Evolutionary conservation across 2,888 invertebrate genomes (phyloP), one percentile per base, ranked within the genome.

Genomic region (Chloroclysta siterata): DNA sequence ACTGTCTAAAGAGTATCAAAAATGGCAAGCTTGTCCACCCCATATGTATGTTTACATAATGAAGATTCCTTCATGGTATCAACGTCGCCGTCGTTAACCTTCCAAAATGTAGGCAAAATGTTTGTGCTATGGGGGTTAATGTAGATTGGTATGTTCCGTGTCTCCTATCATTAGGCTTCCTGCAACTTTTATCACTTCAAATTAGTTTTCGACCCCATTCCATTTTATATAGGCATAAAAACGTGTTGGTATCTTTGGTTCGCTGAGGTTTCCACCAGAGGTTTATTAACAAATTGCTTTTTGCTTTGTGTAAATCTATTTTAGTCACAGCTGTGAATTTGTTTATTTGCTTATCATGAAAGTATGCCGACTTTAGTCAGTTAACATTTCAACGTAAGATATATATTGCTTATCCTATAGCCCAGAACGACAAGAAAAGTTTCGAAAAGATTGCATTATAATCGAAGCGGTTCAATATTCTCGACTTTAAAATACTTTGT

Each of bases 161-260:
- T 75, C 78, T 72, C 67, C 65, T 68, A 74, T 79, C 82, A 79
- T 85, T 84, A 87, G 72, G 68, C 70, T 71, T 69, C 70, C 65
- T 80, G 77, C 76, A 82, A 81, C 77, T 86, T 85, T 85, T 85
- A 85, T 85, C 81, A 83, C 78, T 77, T 76, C 67, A 71, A 76
- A 74, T 81, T 75, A 79, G 66, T 75, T 75, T 74, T 72, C 75
- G 71, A 74, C 77, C 77, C 73, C 69, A 72, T 79, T 78, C 68
- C 63, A 73, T 69, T 77, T 78, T 74, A 76, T 78, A n/a, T n/a
- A 75, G 72, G 65, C 51, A 69, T 73, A 76, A 79, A 79, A 82
- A 78, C 78, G 72, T 74, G 72, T 70, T 70, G 75, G 72, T 74
- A 77, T 72, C 70, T 65, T 66, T 64, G 70, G 60, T 64, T 63